A percentile compares a stretch with the other conserved stretches of the same genome.
Conservation (phyloP, 2,113 vertebrate genomes). For the Toxostoma redivivum region DNA sequence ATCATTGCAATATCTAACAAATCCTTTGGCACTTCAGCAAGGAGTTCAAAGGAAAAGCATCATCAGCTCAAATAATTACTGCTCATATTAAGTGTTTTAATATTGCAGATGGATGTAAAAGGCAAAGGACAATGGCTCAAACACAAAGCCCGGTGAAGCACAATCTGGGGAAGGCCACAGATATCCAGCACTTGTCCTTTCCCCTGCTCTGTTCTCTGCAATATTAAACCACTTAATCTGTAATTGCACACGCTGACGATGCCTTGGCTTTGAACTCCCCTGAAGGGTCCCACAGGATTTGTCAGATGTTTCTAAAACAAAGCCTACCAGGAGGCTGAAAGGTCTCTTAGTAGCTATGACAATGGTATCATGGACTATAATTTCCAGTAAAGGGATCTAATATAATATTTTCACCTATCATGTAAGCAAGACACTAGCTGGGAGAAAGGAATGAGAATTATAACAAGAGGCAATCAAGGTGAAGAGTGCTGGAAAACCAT, state of each 20-base stretch:
- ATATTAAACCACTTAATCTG: slow-evolving; percentile 70
- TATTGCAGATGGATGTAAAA: not conserved
- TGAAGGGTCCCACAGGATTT: slow-evolving; percentile 36
- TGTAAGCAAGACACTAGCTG: slow-evolving; percentile 64
- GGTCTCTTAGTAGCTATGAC: slow-evolving; percentile 65
- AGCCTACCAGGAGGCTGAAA: slow-evolving; percentile 55
- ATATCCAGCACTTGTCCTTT: slow-evolving; percentile 41
- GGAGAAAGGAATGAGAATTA: slow-evolving; percentile 57
- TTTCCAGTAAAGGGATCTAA: slow-evolving; percentile 74
- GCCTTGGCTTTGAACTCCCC: slow-evolving; percentile 44
- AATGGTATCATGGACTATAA: slow-evolving; percentile 71
- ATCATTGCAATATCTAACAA: slow-evolving; percentile 37
- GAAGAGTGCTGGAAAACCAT: not conserved
- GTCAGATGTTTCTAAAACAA: slow-evolving; percentile 72
- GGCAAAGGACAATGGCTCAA: slow-evolving; percentile 6
- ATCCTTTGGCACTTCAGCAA: slow-evolving; percentile 32
- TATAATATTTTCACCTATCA: slow-evolving; percentile 74
- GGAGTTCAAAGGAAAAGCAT: slow-evolving; percentile 58
- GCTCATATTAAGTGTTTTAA: slow-evolving; percentile 23
- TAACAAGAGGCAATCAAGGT: slow-evolving; percentile 50
- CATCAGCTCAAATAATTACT: slow-evolving; percentile 45
- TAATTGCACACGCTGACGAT: slow-evolving; percentile 58
- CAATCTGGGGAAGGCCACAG: slow-evolving; percentile 11
- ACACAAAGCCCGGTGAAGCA: not conserved
- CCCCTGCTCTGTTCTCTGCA: slow-evolving; percentile 26